These are phyloP conservation scores for Acleris holmiana DNA, from an alignment of 2,888 invertebrate species.

Conservation along the genomic window DNA sequence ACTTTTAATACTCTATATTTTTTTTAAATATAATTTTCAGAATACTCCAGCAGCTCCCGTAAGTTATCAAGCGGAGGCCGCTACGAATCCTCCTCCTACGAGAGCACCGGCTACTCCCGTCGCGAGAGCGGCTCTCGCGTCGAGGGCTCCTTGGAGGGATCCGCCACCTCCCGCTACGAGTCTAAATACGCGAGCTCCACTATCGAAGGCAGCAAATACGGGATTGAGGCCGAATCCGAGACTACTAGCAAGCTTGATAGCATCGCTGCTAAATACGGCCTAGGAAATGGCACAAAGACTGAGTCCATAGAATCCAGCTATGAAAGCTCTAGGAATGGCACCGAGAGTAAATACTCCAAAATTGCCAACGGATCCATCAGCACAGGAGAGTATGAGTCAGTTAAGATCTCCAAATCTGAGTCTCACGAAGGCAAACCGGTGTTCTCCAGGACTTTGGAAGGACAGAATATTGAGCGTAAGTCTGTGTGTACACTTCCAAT, in stretches of 20 bases:
- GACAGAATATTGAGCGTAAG: conserved; percentile 92
- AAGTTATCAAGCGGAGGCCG: conserved; percentile 67
- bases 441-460: conserved; percentile 90
- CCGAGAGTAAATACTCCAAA: conserved; percentile 66
- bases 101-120: conserved; percentile 64
- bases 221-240: conserved; percentile 48
- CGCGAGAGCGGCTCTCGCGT: conserved; percentile 72
- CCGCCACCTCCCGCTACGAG: conserved; percentile 65
- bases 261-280: conserved; percentile 66
- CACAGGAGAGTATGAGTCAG: conserved; percentile 56
- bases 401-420: conserved; percentile 58
- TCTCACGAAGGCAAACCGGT: conserved; percentile 86
- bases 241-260: conserved; percentile 62
- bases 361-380: conserved; percentile 67
- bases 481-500: conserved; percentile 55
- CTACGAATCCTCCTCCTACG: conserved; percentile 69
- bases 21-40: conserved; percentile 46
- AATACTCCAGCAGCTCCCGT: conserved; percentile 76
- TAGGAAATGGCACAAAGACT: conserved; percentile 32
- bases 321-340: conserved; percentile 52
- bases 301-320: conserved; percentile 57
- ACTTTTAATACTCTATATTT: not conserved
- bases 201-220: conserved; percentile 49
- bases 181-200: conserved; percentile 68
- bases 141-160: conserved; percentile 66